Evolutionary conservation across 2,888 invertebrate genomes (phyloP).

Genomic region (Tinea trinotella): DNA sequence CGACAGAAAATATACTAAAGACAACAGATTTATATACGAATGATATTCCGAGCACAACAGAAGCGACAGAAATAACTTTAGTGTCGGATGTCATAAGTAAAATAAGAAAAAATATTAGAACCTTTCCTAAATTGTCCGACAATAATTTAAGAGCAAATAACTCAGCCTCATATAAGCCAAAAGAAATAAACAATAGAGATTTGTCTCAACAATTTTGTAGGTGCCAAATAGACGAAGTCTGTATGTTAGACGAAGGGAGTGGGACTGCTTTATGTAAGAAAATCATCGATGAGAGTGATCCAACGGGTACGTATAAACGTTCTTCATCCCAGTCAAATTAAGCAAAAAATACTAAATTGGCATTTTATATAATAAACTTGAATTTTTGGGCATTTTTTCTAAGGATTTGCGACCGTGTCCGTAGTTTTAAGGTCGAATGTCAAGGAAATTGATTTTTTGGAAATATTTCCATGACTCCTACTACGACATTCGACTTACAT

Average conservation of each 20-base stretch:
- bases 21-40: background rate
- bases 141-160: slow-evolving; percentile 31
- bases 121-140: slow-evolving; percentile 46
- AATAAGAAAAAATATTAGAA: slow-evolving; percentile 59
- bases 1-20: slow-evolving; percentile 31
- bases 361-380: no score
- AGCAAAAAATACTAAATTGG: no score
- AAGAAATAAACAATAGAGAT: slow-evolving; percentile 52
- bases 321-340: no score
- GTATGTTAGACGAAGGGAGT: slow-evolving; percentile 75
- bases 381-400: no score
- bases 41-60: background rate
- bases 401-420: no score
- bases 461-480: no score
- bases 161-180: slow-evolving; percentile 31
- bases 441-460: no score
- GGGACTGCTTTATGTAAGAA: slow-evolving; percentile 71
- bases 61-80: slow-evolving; percentile 27
- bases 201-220: slow-evolving; percentile 58
- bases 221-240: slow-evolving; percentile 73
- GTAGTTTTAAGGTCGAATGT: no score
- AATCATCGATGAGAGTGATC: slow-evolving; percentile 67
- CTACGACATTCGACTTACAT: no score
- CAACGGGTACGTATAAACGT: slow-evolving; percentile 65
- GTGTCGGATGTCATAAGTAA: slow-evolving; percentile 45